Percentiles rank a stretch among this genome's conserved stretches.
phyloP scores from a whole-genome alignment of 1,140 invertebrate species.

The Drosophila bifasciata region DNA sequence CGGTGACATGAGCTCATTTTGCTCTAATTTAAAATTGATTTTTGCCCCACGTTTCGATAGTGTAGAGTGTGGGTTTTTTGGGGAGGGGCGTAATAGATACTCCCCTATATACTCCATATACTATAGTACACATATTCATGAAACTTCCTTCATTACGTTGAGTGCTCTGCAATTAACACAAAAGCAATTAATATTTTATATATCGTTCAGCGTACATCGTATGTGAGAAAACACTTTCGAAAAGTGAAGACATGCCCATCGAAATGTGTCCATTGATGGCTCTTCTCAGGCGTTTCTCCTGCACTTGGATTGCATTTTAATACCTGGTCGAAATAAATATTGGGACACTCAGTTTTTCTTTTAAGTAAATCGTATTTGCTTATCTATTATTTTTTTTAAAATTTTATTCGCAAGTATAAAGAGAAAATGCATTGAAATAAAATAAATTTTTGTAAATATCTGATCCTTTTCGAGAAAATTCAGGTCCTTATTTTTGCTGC shows the following conservation, averaged over 20 bases:
- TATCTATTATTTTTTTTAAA: too few species aligned
- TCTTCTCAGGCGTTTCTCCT: too few species aligned
- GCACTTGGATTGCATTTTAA: too few species aligned
- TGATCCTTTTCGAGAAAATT: too few species aligned
- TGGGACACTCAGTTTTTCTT: too few species aligned
- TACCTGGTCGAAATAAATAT: too few species aligned
- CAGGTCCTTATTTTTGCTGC: too few species aligned
- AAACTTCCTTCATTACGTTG: slow-evolving; percentile 59
- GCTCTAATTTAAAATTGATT: slow-evolving; percentile 79
- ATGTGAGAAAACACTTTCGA: slow-evolving; percentile 1
- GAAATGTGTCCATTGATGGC: background rate
- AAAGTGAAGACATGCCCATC: slow-evolving; percentile 9
- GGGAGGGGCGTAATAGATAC: slow-evolving; percentile 4
- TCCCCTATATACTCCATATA: too few species aligned
- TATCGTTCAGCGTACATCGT: background rate
- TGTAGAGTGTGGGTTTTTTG: background rate
- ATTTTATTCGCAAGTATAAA: too few species aligned
- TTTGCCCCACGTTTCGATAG: slow-evolving; percentile 33
- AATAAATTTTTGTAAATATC: too few species aligned
- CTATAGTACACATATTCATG: slow-evolving; percentile 50
- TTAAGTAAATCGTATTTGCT: too few species aligned
- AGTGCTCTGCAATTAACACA: slow-evolving; percentile 64
- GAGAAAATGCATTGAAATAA: too few species aligned
- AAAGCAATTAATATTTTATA: slow-evolving; percentile 31
- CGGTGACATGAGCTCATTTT: slow-evolving; percentile 70